Conservation (phyloP, 2,888 invertebrate species). For the Caenorhabditis doughertyi region DNA sequence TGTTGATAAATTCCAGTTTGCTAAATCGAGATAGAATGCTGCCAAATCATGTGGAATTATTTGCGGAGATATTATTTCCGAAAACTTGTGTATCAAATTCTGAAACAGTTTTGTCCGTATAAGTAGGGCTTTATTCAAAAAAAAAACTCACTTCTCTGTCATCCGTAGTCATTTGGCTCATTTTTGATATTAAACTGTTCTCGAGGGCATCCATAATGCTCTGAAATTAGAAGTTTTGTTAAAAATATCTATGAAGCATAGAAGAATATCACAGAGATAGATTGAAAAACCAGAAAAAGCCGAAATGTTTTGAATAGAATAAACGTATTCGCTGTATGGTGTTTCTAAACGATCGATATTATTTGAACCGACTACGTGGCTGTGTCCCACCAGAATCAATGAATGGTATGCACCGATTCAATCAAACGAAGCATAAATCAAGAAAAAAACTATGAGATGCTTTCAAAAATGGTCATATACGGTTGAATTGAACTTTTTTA, state of each 20-base stretch:
- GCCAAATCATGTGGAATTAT: slow-evolving; percentile 62
- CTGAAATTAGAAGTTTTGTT: neutral
- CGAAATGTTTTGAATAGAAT: no score
- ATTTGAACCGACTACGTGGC: no score
- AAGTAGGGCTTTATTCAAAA: neutral
- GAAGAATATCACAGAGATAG: no score
- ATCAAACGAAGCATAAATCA: no score
- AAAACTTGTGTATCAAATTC: slow-evolving; percentile 47
- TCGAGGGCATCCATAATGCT: slow-evolving; percentile 60
- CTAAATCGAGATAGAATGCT: slow-evolving; percentile 66
- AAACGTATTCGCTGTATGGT: no score
- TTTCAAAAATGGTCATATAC: no score
- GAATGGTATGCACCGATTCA: no score
- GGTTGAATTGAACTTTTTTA: no score
- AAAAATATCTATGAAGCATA: neutral
- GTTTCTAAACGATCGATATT: no score
- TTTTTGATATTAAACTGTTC: slow-evolving; percentile 57
- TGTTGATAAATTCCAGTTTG: slow-evolving; percentile 59
- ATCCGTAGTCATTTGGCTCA: slow-evolving; percentile 66
- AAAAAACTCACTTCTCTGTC: slow-evolving; percentile 42
- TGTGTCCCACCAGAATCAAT: no score
- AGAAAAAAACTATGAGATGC: no score
- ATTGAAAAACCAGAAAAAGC: no score
- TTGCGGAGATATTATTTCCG: slow-evolving; percentile 51
- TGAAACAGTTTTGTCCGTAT: slow-evolving; percentile 19